These are phyloP conservation scores for Paedocypris micromegethes DNA, from an alignment of 2,797 vertebrate species.

Conservation along the genomic window DNA sequence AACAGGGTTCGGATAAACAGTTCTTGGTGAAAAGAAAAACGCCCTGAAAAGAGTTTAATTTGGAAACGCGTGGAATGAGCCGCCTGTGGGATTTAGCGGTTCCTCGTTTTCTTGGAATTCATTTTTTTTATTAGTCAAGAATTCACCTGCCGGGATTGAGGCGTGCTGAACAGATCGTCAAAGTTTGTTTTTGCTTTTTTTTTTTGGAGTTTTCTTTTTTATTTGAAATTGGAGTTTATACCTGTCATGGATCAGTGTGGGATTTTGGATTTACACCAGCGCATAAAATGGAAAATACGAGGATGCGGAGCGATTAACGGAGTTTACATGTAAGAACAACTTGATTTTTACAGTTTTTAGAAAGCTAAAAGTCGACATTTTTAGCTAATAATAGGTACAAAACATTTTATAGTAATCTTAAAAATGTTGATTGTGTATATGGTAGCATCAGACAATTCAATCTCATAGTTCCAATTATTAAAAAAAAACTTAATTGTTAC, in stretches of 20 bases:
- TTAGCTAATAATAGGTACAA: too few relatives aligned
- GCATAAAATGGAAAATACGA: slow-evolving; percentile 1
- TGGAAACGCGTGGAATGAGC: slow-evolving; percentile 1
- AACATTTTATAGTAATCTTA: too few relatives aligned
- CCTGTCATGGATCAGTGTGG: slow-evolving; percentile 24
- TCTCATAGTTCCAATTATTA: too few relatives aligned
- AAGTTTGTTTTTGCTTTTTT: not conserved
- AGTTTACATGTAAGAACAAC: slow-evolving; percentile 33
- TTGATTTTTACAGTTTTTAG: not conserved
- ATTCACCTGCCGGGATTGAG: not conserved
- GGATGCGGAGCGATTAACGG: slow-evolving; percentile 18
- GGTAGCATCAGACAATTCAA: too few relatives aligned
- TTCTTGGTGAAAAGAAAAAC: not conserved
- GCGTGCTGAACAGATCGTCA: not conserved
- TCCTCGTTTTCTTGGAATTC: not conserved
- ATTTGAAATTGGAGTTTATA: not conserved
- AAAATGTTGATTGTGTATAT: too few relatives aligned
- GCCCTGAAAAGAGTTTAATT: not conserved
- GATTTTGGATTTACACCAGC: slow-evolving; percentile 25
- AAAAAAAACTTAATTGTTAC: too few relatives aligned
- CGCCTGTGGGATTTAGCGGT: not conserved
- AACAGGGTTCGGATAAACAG: not conserved
- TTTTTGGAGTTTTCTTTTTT: not conserved
- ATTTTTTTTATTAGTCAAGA: not conserved
- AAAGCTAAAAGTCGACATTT: not conserved